Conservation (phyloP, 2,797 vertebrate genomes). For the Heteromormyrus szaboi region DNA sequence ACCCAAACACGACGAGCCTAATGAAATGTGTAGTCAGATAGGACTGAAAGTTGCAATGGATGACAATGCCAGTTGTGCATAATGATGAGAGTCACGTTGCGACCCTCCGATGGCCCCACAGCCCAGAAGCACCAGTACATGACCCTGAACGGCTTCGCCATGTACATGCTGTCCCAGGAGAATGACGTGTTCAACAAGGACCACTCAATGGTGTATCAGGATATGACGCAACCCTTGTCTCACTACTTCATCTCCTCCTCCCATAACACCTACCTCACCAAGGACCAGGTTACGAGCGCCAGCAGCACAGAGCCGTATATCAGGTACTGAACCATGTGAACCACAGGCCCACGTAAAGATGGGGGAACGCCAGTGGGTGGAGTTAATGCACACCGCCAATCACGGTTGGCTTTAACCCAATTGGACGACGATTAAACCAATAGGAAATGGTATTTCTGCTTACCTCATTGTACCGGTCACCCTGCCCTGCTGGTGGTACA, state of each 20-base stretch:
- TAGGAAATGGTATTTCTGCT: background rate
- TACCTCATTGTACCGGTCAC: background rate
- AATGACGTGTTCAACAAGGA: conserved; percentile 76
- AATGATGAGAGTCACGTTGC: background rate
- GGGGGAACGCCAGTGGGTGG: background rate
- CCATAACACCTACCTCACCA: conserved; percentile 87
- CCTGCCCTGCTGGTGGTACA: background rate
- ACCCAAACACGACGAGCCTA: background rate
- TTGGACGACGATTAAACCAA: background rate
- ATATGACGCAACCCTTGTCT: conserved; percentile 81
- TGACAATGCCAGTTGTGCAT: background rate
- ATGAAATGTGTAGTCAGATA: background rate
- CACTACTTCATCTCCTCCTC: conserved; percentile 87
- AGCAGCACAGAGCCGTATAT: conserved; percentile 95
- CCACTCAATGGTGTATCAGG: conserved; percentile 72
- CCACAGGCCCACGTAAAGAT: background rate
- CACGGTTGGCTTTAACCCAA: background rate
- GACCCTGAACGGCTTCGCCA: conserved; percentile 89
- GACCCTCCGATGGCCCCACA: conserved; percentile 27
- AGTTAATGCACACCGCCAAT: background rate
- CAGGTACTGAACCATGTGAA: conserved; percentile 56
- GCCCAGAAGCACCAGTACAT: conserved; percentile 71
- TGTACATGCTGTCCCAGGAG: conserved; percentile 84
- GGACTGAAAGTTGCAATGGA: background rate
- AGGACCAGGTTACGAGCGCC: conserved; percentile 80